Conservation (phyloP, 2,888 invertebrate genomes). For the Drosophila ezoana region DNA sequence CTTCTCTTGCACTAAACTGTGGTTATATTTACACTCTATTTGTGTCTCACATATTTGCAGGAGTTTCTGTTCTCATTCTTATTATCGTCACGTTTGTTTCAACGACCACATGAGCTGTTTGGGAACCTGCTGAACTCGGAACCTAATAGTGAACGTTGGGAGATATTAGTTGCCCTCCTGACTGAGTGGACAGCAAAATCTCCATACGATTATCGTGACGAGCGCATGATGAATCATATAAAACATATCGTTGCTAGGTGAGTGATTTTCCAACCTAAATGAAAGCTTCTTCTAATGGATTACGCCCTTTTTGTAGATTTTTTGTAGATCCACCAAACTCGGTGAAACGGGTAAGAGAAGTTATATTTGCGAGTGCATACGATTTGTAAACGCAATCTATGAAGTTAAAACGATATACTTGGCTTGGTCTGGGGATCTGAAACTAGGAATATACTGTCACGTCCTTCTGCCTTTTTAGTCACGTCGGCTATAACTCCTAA, state of each 20-base stretch:
- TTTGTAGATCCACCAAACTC: slow-evolving; percentile 56
- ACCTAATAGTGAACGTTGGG: slow-evolving; percentile 84
- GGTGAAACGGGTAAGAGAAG: slow-evolving; percentile 81
- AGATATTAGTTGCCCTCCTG: slow-evolving; percentile 83
- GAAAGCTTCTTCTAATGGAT: too few species aligned
- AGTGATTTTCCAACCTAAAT: slow-evolving; percentile 26
- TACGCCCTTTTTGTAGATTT: too few species aligned
- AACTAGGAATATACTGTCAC: too few species aligned
- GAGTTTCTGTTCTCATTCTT: slow-evolving; percentile 85
- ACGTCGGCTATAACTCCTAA: too few species aligned
- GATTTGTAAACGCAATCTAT: background rate
- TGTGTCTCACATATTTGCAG: slow-evolving; percentile 51
- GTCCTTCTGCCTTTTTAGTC: too few species aligned
- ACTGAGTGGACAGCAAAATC: slow-evolving; percentile 84
- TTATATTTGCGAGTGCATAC: background rate
- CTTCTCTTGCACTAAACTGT: background rate
- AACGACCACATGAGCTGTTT: slow-evolving; percentile 84
- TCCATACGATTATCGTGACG: slow-evolving; percentile 85
- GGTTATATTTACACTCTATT: background rate
- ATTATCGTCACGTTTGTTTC: slow-evolving; percentile 84
- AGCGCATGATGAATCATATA: slow-evolving; percentile 85
- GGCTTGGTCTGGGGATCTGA: too few species aligned
- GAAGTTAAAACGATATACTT: background rate
- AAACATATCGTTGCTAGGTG: slow-evolving; percentile 85
- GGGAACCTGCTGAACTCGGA: slow-evolving; percentile 83